Percentiles rank a stretch among this genome's conserved stretches.
Conservation (phyloP, 2,113 vertebrate species). For the Bucco capensis region DNA sequence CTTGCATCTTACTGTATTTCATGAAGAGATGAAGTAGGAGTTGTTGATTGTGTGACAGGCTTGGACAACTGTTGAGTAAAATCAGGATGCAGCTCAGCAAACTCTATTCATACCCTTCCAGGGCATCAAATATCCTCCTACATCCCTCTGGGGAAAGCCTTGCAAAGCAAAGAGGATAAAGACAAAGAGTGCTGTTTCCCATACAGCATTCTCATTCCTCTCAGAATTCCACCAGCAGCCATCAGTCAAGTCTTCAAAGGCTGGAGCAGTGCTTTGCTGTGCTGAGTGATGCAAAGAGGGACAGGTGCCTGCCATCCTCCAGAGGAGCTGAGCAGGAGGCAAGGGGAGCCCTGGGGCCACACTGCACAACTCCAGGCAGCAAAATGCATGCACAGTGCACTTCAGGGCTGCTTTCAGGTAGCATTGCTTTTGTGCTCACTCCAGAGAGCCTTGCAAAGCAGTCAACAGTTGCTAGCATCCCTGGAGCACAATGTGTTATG, state of each 20-base stretch:
- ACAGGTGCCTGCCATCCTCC: not conserved
- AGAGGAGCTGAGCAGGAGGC: not conserved
- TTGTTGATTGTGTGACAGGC: not conserved
- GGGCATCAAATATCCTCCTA: too few species aligned
- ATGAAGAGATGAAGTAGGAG: not conserved
- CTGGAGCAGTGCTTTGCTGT: not conserved
- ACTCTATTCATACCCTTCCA: not conserved
- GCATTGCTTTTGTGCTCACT: not conserved
- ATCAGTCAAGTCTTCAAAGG: not conserved
- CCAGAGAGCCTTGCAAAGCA: too few species aligned
- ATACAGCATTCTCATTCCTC: fast-evolving
- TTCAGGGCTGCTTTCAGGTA: not conserved
- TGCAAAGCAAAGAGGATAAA: not conserved
- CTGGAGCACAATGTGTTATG: fast-evolving
- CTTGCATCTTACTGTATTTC: not conserved
- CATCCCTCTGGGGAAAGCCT: not conserved
- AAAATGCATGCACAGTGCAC: not conserved
- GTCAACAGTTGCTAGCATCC: not conserved
- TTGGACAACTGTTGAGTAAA: not conserved
- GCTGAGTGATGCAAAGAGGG: not conserved
- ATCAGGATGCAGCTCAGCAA: not conserved
- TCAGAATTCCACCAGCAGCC: not conserved
- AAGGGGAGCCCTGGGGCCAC: not conserved
- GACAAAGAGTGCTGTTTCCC: not conserved
- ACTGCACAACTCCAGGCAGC: not conserved